Base-by-base conservation (phyloP, 2,113 vertebrate genomes). In the Chauna torquata region DNA sequence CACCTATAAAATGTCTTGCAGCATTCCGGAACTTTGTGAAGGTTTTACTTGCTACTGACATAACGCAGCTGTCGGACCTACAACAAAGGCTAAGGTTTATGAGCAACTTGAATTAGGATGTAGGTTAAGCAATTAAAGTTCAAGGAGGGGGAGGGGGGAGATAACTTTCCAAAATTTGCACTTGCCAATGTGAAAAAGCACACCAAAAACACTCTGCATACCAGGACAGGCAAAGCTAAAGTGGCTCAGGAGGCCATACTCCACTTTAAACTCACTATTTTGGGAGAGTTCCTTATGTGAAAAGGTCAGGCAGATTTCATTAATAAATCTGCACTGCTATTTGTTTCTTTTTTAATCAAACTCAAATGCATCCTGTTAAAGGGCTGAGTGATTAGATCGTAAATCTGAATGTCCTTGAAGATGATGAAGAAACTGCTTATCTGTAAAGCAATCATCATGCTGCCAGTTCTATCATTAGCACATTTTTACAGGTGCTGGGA, bases 11-110 rank as follows among this genome's bases (percentile, higher is more conserved):
- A 98, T 88, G 98, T 98, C 99, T 99, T 99, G 99, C 97, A 99
- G 98, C 98, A 99, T 99, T 99, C 99, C 99, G 98, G 99, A 99
- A 98, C 98, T 99, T 98, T 99, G 98, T 98, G 99, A 99, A 98
- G 98, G 98, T 98, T 98, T 99, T 98, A 99, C 98, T 99, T 99
- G 99, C 98, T 98, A 98, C 98, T 99, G 99, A 99, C 99, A 99
- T 99, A 98, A 98, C 81, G 97, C 99, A 99, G 99, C 98, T 98
- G 98, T 98, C 97, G 98, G 99, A 99, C 99, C 99, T 99, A 98
- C 99, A 99, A 99, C 99, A 99, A 99, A 99, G 98, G 97, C 98
- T 98, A 94, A 97, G 97, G 96, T 99, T 99, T 99, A 99, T 98
- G 98, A 98, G 98, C 98, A 98, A 98, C 98, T 99, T 99, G 98